Conservation (phyloP, 2,113 vertebrate genomes). For the Argyrosomus japonicus region DNA sequence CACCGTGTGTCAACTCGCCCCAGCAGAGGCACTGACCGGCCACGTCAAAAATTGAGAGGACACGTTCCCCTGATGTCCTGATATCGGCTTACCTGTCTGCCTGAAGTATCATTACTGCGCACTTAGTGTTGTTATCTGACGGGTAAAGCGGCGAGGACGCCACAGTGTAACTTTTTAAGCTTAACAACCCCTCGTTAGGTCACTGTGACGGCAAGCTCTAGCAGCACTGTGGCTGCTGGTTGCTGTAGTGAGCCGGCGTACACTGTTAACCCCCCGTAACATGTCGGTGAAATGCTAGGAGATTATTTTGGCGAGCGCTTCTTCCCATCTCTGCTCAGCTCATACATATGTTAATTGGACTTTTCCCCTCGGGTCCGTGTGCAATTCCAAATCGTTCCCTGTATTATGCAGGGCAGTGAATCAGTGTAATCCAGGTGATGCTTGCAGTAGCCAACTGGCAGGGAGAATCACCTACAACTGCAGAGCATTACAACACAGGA, state of each 20-base stretch:
- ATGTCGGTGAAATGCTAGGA: constrained; percentile 56
- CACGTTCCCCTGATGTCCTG: constrained; percentile 31
- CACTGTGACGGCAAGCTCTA: not conserved
- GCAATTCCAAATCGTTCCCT: constrained; percentile 71
- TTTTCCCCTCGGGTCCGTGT: constrained; percentile 64
- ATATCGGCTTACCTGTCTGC: constrained; percentile 27
- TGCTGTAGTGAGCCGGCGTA: constrained; percentile 32
- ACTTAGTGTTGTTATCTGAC: constrained; percentile 49
- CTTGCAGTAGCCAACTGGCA: constrained; percentile 66
- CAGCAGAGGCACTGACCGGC: not conserved
- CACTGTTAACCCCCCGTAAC: constrained; percentile 64
- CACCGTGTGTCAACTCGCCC: constrained; percentile 4
- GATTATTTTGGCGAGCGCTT: constrained; percentile 72
- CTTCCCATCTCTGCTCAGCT: constrained; percentile 68
- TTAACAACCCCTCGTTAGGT: constrained; percentile 42
- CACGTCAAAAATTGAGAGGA: constrained; percentile 6
- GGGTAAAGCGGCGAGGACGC: constrained; percentile 28
- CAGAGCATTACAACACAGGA: constrained; percentile 46
- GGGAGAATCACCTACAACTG: constrained; percentile 49
- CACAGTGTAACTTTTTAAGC: constrained; percentile 34
- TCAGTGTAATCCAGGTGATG: constrained; percentile 76
- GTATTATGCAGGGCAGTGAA: constrained; percentile 69
- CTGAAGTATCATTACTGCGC: constrained; percentile 47
- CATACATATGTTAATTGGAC: constrained; percentile 82
- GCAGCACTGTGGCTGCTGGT: constrained; percentile 22